Conservation (phyloP, 2,113 vertebrate genomes). For the Mixornis gularis region DNA sequence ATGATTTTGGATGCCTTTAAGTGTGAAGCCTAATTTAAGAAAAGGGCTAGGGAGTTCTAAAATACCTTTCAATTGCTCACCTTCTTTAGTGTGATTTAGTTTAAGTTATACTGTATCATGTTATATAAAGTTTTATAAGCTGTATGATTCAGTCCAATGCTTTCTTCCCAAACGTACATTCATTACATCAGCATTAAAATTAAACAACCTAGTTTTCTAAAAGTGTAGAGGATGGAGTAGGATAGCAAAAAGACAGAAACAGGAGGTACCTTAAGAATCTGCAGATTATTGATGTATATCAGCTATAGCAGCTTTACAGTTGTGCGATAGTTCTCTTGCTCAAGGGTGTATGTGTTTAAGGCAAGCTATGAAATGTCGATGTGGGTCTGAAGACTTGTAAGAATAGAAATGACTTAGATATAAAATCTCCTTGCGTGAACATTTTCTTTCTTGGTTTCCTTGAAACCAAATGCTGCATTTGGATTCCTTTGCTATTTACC, state of each 20-base stretch:
- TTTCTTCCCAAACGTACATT: not conserved
- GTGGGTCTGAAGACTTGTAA: not conserved
- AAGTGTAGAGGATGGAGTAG: not conserved
- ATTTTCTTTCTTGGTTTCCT: not conserved
- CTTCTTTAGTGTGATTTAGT: not conserved
- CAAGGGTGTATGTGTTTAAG: not conserved
- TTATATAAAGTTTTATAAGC: not conserved
- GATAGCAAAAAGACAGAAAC: not conserved
- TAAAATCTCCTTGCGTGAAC: not conserved
- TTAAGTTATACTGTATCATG: not conserved
- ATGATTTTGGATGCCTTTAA: not conserved
- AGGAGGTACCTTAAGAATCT: not conserved
- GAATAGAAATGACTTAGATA: not conserved
- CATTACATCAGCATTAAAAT: not conserved
- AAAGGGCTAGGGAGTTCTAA: not conserved
- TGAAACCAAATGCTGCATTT: not conserved
- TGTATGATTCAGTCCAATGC: not conserved
- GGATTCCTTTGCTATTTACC: slow-evolving; percentile 19
- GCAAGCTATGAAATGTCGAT: not conserved
- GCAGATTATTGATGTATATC: not conserved
- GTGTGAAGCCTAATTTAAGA: not conserved
- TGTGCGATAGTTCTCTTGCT: not conserved
- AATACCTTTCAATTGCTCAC: not conserved
- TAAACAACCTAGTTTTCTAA: not conserved
- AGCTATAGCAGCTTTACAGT: not conserved